A percentile compares a stretch with the other conserved stretches of the same genome.
Conservation (phyloP, 1,140 invertebrate species). For the Babylonia areolata region DNA sequence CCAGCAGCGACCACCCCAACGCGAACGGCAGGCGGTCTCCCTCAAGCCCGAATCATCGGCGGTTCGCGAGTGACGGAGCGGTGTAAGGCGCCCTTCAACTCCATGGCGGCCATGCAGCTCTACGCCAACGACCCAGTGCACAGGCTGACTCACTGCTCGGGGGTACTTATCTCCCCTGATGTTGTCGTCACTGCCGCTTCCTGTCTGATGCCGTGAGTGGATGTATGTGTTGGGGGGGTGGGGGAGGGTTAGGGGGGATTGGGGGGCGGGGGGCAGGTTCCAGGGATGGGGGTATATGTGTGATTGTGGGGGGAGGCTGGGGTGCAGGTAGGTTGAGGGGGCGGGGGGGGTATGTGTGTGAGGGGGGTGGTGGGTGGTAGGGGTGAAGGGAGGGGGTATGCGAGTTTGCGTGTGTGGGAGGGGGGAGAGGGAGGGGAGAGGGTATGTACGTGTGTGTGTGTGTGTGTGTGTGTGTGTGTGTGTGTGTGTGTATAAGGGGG, state of each 20-base stretch:
- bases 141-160: slow-evolving; percentile 17
- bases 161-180: not conserved
- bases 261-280: not conserved
- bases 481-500: not conserved
- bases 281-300: too few relatives aligned
- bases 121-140: not conserved
- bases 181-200: slow-evolving; percentile 5
- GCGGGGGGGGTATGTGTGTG: too few relatives aligned
- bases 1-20: too few relatives aligned
- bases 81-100: slow-evolving; percentile 17
- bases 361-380: too few relatives aligned
- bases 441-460: not conserved
- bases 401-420: not conserved
- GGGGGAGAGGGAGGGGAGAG: not conserved
- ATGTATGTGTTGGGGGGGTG: too few relatives aligned
- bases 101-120: slow-evolving; percentile 25
- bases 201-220: slow-evolving; percentile 18
- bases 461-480: not conserved
- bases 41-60: slow-evolving; percentile 5
- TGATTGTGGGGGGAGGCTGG: too few relatives aligned
- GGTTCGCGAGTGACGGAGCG: not conserved
- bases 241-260: too few relatives aligned
- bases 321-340: too few relatives aligned
- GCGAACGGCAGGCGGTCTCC: too few relatives aligned
- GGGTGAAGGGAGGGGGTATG: too few relatives aligned